phyloP scores from a whole-genome alignment of 1,140 invertebrate species.

The Elysia chlorotica region DNA sequence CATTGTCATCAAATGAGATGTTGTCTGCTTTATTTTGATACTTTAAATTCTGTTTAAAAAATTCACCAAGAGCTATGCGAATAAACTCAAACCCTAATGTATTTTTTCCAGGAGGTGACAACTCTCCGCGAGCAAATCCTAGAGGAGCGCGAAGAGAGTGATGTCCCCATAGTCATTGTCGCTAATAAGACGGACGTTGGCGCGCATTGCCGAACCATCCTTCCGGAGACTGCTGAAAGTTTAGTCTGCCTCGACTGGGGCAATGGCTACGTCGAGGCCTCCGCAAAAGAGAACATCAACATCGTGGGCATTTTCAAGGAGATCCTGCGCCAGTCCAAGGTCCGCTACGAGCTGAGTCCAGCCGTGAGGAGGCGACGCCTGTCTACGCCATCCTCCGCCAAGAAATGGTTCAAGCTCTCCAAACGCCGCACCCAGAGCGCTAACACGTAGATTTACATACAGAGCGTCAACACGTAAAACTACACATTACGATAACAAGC shows the following conservation, averaged over 20 bases:
- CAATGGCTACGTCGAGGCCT: conserved; percentile 42
- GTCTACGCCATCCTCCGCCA: conserved; percentile 26
- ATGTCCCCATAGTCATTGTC: conserved; percentile 42
- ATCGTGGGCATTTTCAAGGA: conserved; percentile 47
- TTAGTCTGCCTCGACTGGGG: conserved; percentile 45
- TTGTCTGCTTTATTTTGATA: too few relatives aligned
- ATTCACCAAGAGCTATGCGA: too few relatives aligned
- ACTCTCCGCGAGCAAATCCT: conserved; percentile 39
- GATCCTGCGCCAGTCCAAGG: conserved; percentile 36
- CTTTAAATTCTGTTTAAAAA: too few relatives aligned
- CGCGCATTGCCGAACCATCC: conserved; percentile 21
- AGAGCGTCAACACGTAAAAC: conserved; percentile 9
- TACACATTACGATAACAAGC: too few relatives aligned
- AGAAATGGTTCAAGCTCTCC: conserved; percentile 7
- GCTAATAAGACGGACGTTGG: conserved; percentile 44
- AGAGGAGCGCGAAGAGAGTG: conserved; percentile 24
- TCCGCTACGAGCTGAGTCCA: conserved; percentile 32
- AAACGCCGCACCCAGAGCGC: conserved; percentile 14
- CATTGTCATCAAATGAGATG: too few relatives aligned
- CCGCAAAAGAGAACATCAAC: conserved; percentile 43
- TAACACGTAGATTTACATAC: too few relatives aligned
- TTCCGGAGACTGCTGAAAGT: conserved; percentile 37
- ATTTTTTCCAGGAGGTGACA: conserved; percentile 54
- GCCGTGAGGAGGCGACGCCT: conserved; percentile 29
- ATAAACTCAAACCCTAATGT: too few relatives aligned